These are phyloP conservation scores for Drosophila fulvimacula DNA, from an alignment of 2,888 invertebrate species.

Conservation along the genomic window DNA sequence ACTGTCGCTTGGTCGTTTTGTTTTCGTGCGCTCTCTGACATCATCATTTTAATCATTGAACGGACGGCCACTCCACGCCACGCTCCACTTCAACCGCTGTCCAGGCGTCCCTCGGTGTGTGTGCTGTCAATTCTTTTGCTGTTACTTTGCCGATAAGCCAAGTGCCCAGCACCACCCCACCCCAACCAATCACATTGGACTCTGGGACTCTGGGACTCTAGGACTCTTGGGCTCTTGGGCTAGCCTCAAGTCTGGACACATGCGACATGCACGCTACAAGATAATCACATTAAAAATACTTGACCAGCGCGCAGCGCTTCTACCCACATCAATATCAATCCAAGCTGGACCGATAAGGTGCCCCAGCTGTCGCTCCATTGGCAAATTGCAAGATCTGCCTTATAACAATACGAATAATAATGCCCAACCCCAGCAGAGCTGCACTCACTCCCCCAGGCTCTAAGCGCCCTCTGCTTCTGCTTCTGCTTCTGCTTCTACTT, in stretches of 20 bases:
- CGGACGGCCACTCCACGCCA: constrained; percentile 24
- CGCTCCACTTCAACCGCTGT: constrained; percentile 33
- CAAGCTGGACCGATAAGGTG: constrained; percentile 48
- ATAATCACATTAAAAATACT: constrained; percentile 84
- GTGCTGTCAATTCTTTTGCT: constrained; percentile 75
- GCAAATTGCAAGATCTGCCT: constrained; percentile 48
- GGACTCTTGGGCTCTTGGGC: constrained; percentile 4
- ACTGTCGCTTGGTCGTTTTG: constrained; percentile 31
- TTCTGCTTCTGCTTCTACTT: not conserved
- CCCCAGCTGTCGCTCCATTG: constrained; percentile 13
- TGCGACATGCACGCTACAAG: constrained; percentile 83
- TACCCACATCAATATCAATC: constrained; percentile 67
- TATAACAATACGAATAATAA: constrained; percentile 43
- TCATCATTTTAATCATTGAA: constrained; percentile 79
- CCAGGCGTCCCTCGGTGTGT: constrained; percentile 22
- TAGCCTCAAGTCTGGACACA: constrained; percentile 59
- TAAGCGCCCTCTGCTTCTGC: not conserved
- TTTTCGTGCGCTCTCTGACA: constrained; percentile 63
- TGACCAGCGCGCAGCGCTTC: constrained; percentile 24
- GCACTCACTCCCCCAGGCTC: constrained; percentile 30
- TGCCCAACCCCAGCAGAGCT: constrained; percentile 1
- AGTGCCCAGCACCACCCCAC: constrained; percentile 13
- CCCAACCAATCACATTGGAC: constrained; percentile 3
- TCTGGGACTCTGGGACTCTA: constrained; percentile 20
- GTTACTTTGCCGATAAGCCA: constrained; percentile 68